Conservation (phyloP, 2,888 invertebrate genomes). For the Chrysodeixis includens region DNA sequence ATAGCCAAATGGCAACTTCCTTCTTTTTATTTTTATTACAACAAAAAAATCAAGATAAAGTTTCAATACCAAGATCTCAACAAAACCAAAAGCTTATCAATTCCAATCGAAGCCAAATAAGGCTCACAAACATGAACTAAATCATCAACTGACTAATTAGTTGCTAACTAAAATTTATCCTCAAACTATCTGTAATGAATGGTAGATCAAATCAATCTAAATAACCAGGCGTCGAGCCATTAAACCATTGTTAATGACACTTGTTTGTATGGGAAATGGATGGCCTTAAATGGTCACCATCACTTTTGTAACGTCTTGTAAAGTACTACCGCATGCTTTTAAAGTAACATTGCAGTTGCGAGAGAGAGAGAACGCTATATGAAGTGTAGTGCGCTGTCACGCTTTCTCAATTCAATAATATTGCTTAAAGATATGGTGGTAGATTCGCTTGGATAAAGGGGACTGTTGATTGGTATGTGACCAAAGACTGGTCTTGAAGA, state of each 20-base stretch:
- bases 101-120: background rate
- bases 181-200: slow-evolving; percentile 48
- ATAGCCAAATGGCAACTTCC: no score
- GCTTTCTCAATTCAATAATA: no score
- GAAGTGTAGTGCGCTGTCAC: no score
- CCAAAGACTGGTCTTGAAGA: no score
- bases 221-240: slow-evolving; percentile 57
- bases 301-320: slow-evolving; percentile 61
- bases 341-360: no score
- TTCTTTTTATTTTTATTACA: no score
- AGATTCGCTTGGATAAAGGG: slow-evolving; percentile 50
- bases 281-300: slow-evolving; percentile 65
- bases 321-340: no score
- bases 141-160: slow-evolving; percentile 40
- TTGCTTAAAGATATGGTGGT: no score
- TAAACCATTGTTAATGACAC: slow-evolving; percentile 65
- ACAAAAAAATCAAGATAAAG: background rate
- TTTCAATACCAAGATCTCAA: background rate
- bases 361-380: no score
- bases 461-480: slow-evolving; percentile 17
- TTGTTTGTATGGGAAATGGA: slow-evolving; percentile 71
- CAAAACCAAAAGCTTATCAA: background rate
- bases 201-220: slow-evolving; percentile 57
- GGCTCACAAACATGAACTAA: slow-evolving; percentile 17
- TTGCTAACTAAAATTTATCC: slow-evolving; percentile 54